Evolutionary conservation across 37 sponge, comb jelly and placozoan species (phyloP), one percentile per base, ranked within the genome.

Genomic region (Hormiphora californensis): DNA sequence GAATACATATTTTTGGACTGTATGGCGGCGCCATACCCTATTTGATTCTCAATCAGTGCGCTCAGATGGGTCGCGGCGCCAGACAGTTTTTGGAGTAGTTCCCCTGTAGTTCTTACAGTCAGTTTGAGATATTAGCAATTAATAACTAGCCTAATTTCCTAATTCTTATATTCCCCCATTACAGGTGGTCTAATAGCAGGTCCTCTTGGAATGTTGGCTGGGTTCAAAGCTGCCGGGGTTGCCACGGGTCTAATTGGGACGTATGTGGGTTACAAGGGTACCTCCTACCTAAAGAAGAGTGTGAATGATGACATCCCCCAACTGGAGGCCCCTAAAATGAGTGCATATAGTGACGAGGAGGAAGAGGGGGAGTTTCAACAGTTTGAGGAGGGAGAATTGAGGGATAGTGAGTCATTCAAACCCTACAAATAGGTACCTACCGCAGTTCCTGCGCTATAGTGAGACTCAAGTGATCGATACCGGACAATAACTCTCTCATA

Each of bases 211-310:
- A 73, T 73, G 32, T 46, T 73, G n/a, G 81, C 38, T 0, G 81
- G 81, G 8, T 73, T 73, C 35, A 73, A 73, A 40, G 46, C 43
- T 41, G 81, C 81, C 1, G 81, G 81, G 23, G 46, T 73, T n/a
- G 43, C 43, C 3, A 73, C 81, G 9, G 81, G 46, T 25, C 46
- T 46, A 0, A 21, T 73, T 1, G 81, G 81, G 43, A 40, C 46
- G 11, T 73, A 36, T 39, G 81, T 33, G 5, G 81, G 81, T 28
- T 73, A 73, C 81, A 73, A 40, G 81, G 35, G 39, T n/a, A 46
- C 28, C 3, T 43, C 40, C 17, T 39, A 32, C 81, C 38, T 73
- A 22, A 38, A 28, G 27, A 73, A 40, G 1, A 27, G 22, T 11
- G 81, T 73, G n/a, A 73, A 73, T 46, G 23, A 27, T 1, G 44